These are phyloP conservation scores for Nematopogon swammerdamellus DNA, from an alignment of 2,888 invertebrate species.

Conservation along the genomic window DNA sequence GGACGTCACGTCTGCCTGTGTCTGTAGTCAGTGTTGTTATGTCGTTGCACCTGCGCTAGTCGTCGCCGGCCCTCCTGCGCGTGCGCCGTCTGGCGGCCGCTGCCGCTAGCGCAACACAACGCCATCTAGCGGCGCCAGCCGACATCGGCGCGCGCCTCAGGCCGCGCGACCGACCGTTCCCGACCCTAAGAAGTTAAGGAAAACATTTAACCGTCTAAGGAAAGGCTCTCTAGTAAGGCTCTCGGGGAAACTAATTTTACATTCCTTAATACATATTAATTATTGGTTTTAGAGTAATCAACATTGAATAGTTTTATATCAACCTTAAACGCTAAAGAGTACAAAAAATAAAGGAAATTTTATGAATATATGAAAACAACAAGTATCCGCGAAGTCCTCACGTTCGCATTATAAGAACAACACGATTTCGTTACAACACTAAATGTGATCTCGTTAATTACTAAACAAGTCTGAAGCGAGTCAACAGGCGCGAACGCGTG, in stretches of 20 bases:
- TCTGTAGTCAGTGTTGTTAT: too few species aligned
- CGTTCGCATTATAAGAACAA: slow-evolving; percentile 51
- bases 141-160: too few species aligned
- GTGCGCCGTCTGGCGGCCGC: too few species aligned
- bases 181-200: too few species aligned
- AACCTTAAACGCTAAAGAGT: slow-evolving; percentile 54
- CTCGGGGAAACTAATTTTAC: slow-evolving; percentile 50
- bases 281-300: slow-evolving; percentile 55
- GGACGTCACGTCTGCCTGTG: too few species aligned
- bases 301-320: slow-evolving; percentile 56
- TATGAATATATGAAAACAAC: slow-evolving; percentile 57
- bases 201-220: slow-evolving; percentile 39
- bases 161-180: too few species aligned
- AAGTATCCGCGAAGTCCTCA: slow-evolving; percentile 50
- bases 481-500: too few species aligned
- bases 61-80: too few species aligned
- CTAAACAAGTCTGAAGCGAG: neutral
- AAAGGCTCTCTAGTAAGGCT: slow-evolving; percentile 52
- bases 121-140: too few species aligned
- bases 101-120: too few species aligned
- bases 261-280: slow-evolving; percentile 42
- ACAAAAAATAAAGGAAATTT: slow-evolving; percentile 59
- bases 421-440: slow-evolving; percentile 51
- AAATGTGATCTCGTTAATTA: slow-evolving; percentile 21
- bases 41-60: too few species aligned